Evolutionary conservation across 2,888 invertebrate genomes (phyloP).

Genomic region (Arctia plantaginis): DNA sequence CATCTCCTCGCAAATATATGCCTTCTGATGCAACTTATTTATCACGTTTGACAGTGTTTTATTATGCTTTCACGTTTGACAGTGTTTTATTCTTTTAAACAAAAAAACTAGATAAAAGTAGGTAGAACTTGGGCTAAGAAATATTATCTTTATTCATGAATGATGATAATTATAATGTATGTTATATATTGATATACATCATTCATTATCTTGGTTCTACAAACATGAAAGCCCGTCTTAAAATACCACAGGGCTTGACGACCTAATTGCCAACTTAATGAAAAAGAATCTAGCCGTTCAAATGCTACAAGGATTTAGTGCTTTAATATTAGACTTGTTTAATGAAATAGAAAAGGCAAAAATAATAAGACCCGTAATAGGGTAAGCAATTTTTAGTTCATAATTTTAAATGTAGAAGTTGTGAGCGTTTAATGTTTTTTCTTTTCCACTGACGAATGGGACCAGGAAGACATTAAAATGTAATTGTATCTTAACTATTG

Average conservation of each 20-base stretch:
- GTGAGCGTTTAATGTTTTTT: not conserved
- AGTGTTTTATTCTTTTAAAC: too few relatives aligned
- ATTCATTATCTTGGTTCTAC: not conserved
- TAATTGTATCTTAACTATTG: not conserved
- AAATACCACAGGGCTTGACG: not conserved
- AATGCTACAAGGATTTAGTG: not conserved
- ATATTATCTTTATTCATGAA: too few relatives aligned
- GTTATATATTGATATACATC: not conserved
- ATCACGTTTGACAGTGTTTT: too few relatives aligned
- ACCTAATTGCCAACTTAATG: not conserved
- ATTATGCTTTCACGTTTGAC: too few relatives aligned
- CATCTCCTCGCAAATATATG: too few relatives aligned
- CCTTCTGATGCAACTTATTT: too few relatives aligned
- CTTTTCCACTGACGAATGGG: not conserved
- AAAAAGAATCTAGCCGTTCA: not conserved
- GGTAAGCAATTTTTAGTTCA: not conserved
- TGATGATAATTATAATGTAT: too few relatives aligned
- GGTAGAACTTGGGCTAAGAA: too few relatives aligned
- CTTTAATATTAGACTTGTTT: not conserved
- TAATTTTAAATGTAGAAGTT: not conserved
- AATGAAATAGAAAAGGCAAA: not conserved
- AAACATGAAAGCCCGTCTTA: not conserved
- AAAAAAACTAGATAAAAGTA: too few relatives aligned
- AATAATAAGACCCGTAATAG: not conserved
- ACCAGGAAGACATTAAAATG: conserved; percentile 1